Conservation (phyloP, 2,113 vertebrate genomes). For the Caranx melampygus region DNA sequence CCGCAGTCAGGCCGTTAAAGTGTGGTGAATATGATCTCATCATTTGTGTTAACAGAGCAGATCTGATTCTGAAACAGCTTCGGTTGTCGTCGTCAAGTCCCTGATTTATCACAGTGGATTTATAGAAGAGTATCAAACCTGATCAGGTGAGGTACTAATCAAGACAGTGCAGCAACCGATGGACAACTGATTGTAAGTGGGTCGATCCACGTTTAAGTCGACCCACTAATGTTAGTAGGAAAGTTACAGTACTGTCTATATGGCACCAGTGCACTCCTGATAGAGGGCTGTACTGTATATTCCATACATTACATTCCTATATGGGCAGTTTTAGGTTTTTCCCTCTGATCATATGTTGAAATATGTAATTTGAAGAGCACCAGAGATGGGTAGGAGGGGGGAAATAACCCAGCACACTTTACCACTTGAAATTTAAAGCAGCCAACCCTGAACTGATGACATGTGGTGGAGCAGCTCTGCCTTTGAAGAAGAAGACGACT, state of each 20-base stretch:
- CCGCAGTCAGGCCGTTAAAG: constrained; percentile 4
- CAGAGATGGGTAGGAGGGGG: not conserved
- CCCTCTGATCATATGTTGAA: not conserved
- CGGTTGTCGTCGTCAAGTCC: too few species aligned
- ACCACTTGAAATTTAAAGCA: not conserved
- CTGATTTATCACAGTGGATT: not conserved
- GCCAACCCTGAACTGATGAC: not conserved
- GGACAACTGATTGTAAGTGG: too few species aligned
- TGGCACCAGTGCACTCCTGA: too few species aligned
- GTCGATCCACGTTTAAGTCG: too few species aligned
- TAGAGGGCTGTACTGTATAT: too few species aligned
- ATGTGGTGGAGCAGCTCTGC: not conserved
- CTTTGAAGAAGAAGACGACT: constrained; percentile 1
- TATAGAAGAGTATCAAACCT: not conserved
- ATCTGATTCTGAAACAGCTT: not conserved
- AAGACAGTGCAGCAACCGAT: too few species aligned
- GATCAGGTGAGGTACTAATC: not conserved
- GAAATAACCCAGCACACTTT: not conserved
- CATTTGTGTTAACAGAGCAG: not conserved
- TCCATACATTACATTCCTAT: too few species aligned
- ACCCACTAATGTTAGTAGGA: too few species aligned
- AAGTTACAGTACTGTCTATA: too few species aligned
- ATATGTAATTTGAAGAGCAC: not conserved
- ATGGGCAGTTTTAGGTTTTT: not conserved
- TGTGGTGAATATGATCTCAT: not conserved